phyloP scores from a whole-genome alignment of 1,140 invertebrate species.

The Zaprionus tsacasi region DNA sequence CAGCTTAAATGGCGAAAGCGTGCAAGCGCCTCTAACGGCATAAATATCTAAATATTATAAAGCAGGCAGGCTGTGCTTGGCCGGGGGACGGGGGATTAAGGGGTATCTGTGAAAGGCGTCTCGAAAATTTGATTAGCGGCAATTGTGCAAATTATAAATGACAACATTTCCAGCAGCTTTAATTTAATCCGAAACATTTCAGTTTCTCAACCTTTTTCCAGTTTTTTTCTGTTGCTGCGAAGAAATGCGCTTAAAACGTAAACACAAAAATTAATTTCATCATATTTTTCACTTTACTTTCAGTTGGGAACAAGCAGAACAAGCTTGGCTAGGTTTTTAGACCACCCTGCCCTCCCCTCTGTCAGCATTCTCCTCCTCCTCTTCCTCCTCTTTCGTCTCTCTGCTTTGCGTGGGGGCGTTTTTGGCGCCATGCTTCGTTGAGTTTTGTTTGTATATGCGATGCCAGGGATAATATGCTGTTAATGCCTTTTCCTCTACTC shows the following conservation, averaged over 20 bases:
- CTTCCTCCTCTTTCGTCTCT: slow-evolving; percentile 26
- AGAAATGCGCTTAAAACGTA: slow-evolving; percentile 57
- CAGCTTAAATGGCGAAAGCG: slow-evolving; percentile 65
- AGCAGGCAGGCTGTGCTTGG: neutral
- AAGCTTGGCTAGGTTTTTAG: slow-evolving; percentile 13
- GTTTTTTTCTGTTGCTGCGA: too few species aligned
- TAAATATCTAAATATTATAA: slow-evolving; percentile 22
- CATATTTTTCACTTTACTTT: slow-evolving; percentile 76
- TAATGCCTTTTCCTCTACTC: slow-evolving; percentile 53
- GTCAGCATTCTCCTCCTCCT: neutral
- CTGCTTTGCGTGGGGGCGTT: slow-evolving; percentile 40
- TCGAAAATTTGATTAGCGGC: slow-evolving; percentile 75
- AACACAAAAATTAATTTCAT: slow-evolving; percentile 81
- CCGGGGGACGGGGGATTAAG: neutral
- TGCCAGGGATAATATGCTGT: slow-evolving; percentile 75
- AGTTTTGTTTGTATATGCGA: slow-evolving; percentile 69
- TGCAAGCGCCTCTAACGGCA: slow-evolving; percentile 33
- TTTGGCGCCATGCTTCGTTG: slow-evolving; percentile 68
- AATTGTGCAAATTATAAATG: slow-evolving; percentile 81
- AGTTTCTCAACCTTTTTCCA: slow-evolving; percentile 57
- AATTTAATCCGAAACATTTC: slow-evolving; percentile 75
- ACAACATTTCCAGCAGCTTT: slow-evolving; percentile 79
- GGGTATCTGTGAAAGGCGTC: slow-evolving; percentile 14
- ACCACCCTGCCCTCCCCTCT: neutral
- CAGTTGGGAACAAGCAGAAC: slow-evolving; percentile 9